Base-by-base conservation (phyloP, 2,797 vertebrate species). In the Leuciscus waleckii region DNA sequence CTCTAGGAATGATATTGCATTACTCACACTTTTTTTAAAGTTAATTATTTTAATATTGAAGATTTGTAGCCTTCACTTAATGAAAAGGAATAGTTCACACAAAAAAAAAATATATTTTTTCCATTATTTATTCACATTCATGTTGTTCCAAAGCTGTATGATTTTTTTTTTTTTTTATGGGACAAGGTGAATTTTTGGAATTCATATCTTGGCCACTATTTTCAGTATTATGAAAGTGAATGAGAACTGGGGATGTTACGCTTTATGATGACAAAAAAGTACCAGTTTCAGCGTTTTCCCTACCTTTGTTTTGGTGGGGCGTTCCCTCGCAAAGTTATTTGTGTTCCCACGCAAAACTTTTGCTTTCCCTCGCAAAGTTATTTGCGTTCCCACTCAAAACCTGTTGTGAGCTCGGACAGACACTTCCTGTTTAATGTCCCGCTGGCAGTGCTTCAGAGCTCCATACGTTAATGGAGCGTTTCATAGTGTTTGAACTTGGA, bases 41-140 rank as follows among this genome's bases (percentile, higher is more conserved):
- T 10, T 75, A 17, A 83, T 83, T 82, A 46, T 73, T 82, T 73
- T 82, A 49, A 49, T 35, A 67, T 29, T 21, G 39, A 43, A 41
- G 5, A 26, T 43, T 29, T 78, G 56, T 43, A 63, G 37, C 56
- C 37, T n/a, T 43, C 76, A 41, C 35, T 63, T 63, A 26, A 78
- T 63, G n/a, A 26, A 41, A 78, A 41, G 5, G 10, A 32, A 56
- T 9, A 5, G 37, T 61, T 78, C 35, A 41, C 32, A 13, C 13
- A 29, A 29, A 56, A 23, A 37, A 19, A 13, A 0, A 11, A 11
- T 11, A 0, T 46, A n/a, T 19, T 75, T 35, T 35, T 4, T 21
- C 8, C 2, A 23, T 37, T 37, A 56, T 54, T 56, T n/a, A n/a
- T 76, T 76, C 16, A 49, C 29, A 37, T 35, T 75, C 23, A 41